Evolutionary conservation across 1,140 invertebrate genomes (phyloP), one percentile per base, ranked within the genome.

Genomic region (Mizuhopecten yessoensis): DNA sequence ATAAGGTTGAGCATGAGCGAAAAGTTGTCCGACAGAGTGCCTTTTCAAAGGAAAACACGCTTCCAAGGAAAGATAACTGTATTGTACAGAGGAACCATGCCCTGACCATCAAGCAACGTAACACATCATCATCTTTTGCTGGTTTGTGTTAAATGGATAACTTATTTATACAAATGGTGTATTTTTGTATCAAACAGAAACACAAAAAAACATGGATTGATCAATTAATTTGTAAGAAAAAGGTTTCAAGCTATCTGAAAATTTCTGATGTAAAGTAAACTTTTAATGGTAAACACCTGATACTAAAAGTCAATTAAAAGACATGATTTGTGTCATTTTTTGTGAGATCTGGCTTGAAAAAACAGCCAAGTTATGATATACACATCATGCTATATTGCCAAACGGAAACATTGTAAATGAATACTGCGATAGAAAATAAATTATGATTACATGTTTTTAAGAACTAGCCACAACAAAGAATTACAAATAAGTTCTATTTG

Each of bases 1-100:
- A 89, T 13, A 75, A 94, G 94, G 33, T 92, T 87, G 93, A 94
- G 86, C 89, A 93, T 39, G 93, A 94, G 86, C 39, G 93, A 20
- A 91, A 90, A 23, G 87, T 94, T 86, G 87, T 94, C 23, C 89
- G 90, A 89, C 92, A 94, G 34, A 94, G 92, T 90, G 91, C 92
- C 42, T 92, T 90, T 17, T 86, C 88, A 29, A 75, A 75, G 49
- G 91, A 92, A 42, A 89, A 94, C 42, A n/a, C 45, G 7, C 57
- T 75, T 29, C 75, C 91, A 33, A 89, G 93, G 20, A 94, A 94
- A 93, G 92, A 94, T 39, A 93, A 87, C 33, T 94, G 94, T 87
- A 57, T 87, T 13, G 86, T 92, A 15, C 90, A 92, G 34, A 92
- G 90, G 86, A 49, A 94, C 75, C 57, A 88, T 33, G 34, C 89